A percentile compares a stretch with the other conserved stretches of the same genome.
Conservation (phyloP, 2,113 vertebrate genomes). For the Pseudopipra pipra region DNA sequence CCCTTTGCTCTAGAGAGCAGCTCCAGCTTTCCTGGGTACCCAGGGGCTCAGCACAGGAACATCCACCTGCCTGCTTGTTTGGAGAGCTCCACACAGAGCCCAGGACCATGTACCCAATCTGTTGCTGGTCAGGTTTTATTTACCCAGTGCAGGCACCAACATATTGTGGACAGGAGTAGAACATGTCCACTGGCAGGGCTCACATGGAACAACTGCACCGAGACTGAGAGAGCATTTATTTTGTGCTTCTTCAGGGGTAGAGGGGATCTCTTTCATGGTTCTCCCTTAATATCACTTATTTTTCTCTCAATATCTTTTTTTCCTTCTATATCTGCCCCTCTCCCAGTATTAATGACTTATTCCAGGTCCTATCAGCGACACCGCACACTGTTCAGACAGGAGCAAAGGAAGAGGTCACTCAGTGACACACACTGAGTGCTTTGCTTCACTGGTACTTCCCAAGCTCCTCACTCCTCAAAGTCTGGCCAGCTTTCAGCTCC, state of each 20-base stretch:
- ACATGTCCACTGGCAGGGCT: neutral
- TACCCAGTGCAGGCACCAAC: neutral
- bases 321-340: neutral
- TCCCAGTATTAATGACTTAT: neutral
- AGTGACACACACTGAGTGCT: neutral
- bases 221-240: neutral
- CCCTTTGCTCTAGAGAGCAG: neutral
- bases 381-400: neutral
- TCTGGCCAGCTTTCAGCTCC: neutral
- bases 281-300: neutral
- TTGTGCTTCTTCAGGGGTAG: neutral
- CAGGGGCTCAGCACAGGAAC: neutral
- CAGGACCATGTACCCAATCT: accelerated
- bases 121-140: neutral
- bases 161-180: accelerated
- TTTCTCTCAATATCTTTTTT: no score
- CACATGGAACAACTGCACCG: no score
- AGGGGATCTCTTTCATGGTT: neutral
- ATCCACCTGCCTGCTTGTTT: neutral
- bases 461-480: neutral
- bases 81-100: neutral
- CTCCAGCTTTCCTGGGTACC: neutral
- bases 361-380: neutral
- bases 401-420: neutral
- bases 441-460: neutral